Base-by-base conservation (phyloP, 2,797 vertebrate genomes). In the Furcifer pardalis region DNA sequence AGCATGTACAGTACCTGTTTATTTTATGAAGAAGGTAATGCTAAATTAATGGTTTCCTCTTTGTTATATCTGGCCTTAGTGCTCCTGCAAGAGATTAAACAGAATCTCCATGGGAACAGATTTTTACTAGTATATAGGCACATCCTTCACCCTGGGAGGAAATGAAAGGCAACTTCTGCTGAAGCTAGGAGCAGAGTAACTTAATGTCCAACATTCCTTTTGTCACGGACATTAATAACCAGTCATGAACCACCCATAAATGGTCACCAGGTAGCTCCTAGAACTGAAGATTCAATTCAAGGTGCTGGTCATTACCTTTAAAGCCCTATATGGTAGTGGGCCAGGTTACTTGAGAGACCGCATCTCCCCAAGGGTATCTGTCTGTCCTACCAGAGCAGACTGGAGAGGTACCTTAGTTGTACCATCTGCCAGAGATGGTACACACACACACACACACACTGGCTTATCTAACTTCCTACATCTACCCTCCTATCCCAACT, bases 1-100 rank as follows among this genome's bases (percentile, higher is more conserved):
- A 77, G 37, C 63, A 84, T 32, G n/a, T 77, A 42, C 37, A n/a
- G n/a, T 77, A 42, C 37, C 23, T 83, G 10, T 77, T 83, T 32
- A 40, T 12, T 17, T 49, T 56, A 21, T 59, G 52, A 52, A 44
- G 9, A 68, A 69, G 10, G 21, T 60, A 15, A 49, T 82, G 44
- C 25, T 52, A 37, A 23, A 78, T 25, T 44, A 27, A 65, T 10
- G 23, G 44, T 37, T 17, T 37, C 27, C 23, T 68, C 73, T 56
- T 77, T 60, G 1, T 68, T 71, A 40, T 44, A 32, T 10, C 21
- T 27, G 37, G 7, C 21, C 15, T 35, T 82, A 74, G 63, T 49
- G 44, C 19, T 32, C 25, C 27, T 42, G 12, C 23, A 46, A 46
- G 40, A 46, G 56, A 73, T 32, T 8, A 19, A 32, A 15, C 73